Conservation (phyloP, 2,888 invertebrate species). For the Sclerodermus sp. region DNA sequence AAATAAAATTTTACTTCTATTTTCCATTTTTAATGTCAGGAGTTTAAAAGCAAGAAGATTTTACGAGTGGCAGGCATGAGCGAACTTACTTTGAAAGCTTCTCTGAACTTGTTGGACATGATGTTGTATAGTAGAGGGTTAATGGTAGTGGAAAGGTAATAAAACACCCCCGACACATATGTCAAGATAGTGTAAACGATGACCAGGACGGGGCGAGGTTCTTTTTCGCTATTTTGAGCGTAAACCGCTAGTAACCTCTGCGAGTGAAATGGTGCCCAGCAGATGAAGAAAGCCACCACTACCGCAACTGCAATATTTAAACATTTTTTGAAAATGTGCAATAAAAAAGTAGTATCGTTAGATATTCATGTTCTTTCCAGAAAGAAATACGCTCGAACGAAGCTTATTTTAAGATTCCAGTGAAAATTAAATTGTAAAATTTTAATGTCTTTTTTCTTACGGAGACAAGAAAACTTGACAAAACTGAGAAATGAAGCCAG, state of each 20-base stretch:
- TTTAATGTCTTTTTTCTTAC: too few relatives aligned
- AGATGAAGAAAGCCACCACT: slow-evolving; percentile 79
- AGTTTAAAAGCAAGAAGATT: background rate
- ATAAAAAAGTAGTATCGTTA: too few relatives aligned
- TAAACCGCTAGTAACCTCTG: slow-evolving; percentile 85
- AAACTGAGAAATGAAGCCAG: too few relatives aligned
- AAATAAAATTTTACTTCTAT: background rate
- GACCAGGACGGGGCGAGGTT: slow-evolving; percentile 60
- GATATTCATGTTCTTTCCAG: too few relatives aligned
- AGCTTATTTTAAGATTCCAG: too few relatives aligned
- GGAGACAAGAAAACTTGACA: too few relatives aligned
- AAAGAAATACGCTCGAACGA: too few relatives aligned
- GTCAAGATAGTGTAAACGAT: slow-evolving; percentile 60
- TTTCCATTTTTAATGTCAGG: background rate
- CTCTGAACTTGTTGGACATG: slow-evolving; percentile 72
- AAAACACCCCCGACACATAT: slow-evolving; percentile 68
- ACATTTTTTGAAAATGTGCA: background rate
- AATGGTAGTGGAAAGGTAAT: slow-evolving; percentile 70
- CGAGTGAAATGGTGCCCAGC: slow-evolving; percentile 92
- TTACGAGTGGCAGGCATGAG: background rate
- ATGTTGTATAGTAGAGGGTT: slow-evolving; percentile 73
- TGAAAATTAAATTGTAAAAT: too few relatives aligned
- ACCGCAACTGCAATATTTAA: slow-evolving; percentile 71
- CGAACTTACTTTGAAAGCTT: slow-evolving; percentile 67
- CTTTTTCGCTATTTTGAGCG: slow-evolving; percentile 61